Base-by-base conservation (phyloP, 2,797 vertebrate genomes). In the Zalophus californianus region DNA sequence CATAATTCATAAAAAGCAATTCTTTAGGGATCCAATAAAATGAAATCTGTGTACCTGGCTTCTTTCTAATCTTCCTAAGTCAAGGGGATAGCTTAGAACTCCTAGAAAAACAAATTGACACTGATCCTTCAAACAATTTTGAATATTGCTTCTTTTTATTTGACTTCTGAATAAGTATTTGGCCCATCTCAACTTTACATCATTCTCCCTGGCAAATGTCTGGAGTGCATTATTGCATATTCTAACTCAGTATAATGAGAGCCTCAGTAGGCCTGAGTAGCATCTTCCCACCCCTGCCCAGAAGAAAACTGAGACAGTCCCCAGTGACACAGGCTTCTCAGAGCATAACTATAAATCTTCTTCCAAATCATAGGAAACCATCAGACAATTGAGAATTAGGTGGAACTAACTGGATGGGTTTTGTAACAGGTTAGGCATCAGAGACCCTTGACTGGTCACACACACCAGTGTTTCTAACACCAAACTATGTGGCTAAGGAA, bases 31-130 rank as follows among this genome's bases (percentile, higher is more conserved):
- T 50, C 8, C 44, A 58, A 54, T 64, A 84, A 90, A 93, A 93
- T 79, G 48, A 86, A 83, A 10, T 32, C 18, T 97, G 27, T 52
- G 15, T 50, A 44, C 18, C 20, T 66, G 38, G 7, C 11, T 58
- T 58, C 25, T 86, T 96, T 77, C 70, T 88, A 15, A 84, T 77
- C n/a, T 80, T 94, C 25, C 18, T 91, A 41, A 95, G 41, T 48
- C 29, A 79, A 20, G 20, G 58, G 3, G 52, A 23, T 68, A 90
- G 14, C 48, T 89, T 29, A 80, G 70, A 56, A 79, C 8, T 86
- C 5, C 60, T 64, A 75, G 25, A 70, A 94, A 54, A 77, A 85
- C 21, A 77, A 89, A 35, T 86, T 66, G 50, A 72, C 35, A 44
- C 2, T 35, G 18, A 86, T 77, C 48, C 73, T 86, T 92, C 54